A percentile compares a stretch with the other conserved stretches of the same genome.
Conservation (phyloP, 2,888 invertebrate genomes). For the Pseudococcus viburni region DNA sequence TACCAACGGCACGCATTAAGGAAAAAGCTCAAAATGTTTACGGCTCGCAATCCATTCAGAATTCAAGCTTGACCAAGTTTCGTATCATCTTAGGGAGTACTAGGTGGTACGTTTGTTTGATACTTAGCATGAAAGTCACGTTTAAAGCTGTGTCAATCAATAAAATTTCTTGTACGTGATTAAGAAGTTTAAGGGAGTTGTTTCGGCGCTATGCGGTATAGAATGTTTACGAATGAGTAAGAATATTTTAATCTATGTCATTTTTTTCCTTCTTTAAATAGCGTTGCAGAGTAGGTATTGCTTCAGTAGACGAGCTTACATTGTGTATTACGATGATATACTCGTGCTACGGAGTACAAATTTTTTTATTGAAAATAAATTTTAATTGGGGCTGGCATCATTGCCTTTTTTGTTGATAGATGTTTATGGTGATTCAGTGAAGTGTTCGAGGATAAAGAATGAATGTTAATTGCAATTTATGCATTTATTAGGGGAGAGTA, state of each 20-base stretch:
- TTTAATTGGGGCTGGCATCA: too few relatives aligned
- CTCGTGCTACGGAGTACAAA: conserved; percentile 1
- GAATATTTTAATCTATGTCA: conserved; percentile 21
- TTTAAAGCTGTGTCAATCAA: conserved; percentile 38
- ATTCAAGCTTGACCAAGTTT: conserved; percentile 46
- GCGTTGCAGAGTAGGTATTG: not conserved
- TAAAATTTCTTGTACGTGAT: conserved; percentile 44
- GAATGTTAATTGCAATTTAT: too few relatives aligned
- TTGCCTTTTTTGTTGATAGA: too few relatives aligned
- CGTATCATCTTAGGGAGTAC: not conserved
- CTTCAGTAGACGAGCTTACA: not conserved
- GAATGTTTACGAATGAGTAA: conserved; percentile 4
- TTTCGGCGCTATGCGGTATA: conserved; percentile 4
- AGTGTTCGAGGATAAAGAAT: too few relatives aligned
- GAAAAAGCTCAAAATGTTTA: not conserved
- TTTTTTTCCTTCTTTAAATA: not conserved
- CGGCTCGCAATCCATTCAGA: not conserved
- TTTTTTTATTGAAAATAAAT: conserved; percentile 20
- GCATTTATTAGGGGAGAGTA: too few relatives aligned
- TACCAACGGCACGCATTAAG: not conserved
- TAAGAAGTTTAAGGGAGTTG: conserved; percentile 28
- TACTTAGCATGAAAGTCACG: conserved; percentile 19
- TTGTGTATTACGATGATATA: not conserved
- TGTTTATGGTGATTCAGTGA: too few relatives aligned
- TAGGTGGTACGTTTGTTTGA: not conserved